Conservation (phyloP, 2,113 vertebrate genomes). For the Ovibos moschatus region DNA sequence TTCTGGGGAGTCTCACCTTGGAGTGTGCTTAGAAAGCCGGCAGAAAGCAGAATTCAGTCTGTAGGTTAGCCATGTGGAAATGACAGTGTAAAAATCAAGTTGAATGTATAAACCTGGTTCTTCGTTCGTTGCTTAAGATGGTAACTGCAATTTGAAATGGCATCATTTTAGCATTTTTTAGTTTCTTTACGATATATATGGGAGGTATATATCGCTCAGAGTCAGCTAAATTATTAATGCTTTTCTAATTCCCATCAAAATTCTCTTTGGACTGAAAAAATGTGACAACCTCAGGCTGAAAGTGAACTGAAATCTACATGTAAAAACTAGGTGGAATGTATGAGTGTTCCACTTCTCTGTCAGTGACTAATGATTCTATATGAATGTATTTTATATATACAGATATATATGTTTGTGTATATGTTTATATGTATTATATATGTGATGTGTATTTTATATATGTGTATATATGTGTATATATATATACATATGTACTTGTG, state of each 20-base stretch:
- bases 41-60: constrained; percentile 31
- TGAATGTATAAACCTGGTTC: constrained; percentile 19
- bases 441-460: background rate
- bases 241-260: constrained; percentile 60
- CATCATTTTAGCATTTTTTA: constrained; percentile 20
- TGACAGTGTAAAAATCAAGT: constrained; percentile 33
- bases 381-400: background rate
- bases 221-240: constrained; percentile 40
- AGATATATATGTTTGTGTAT: background rate
- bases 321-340: background rate
- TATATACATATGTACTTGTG: background rate
- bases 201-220: background rate
- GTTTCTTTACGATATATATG: background rate
- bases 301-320: constrained; percentile 30
- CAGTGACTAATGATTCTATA: background rate
- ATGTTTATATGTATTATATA: background rate
- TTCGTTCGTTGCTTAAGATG: constrained; percentile 6
- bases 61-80: constrained; percentile 60
- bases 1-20: constrained; percentile 59
- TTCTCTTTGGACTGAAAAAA: constrained; percentile 48
- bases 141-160: constrained; percentile 11
- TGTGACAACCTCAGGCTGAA: constrained; percentile 26
- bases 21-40: constrained; percentile 40
- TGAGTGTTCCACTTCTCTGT: background rate
- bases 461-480: background rate